Percentiles rank a stretch among this genome's conserved stretches.
phyloP scores from a whole-genome alignment of 53 echinoderm and acorn worm species.

The Holothuria leucospilota region DNA sequence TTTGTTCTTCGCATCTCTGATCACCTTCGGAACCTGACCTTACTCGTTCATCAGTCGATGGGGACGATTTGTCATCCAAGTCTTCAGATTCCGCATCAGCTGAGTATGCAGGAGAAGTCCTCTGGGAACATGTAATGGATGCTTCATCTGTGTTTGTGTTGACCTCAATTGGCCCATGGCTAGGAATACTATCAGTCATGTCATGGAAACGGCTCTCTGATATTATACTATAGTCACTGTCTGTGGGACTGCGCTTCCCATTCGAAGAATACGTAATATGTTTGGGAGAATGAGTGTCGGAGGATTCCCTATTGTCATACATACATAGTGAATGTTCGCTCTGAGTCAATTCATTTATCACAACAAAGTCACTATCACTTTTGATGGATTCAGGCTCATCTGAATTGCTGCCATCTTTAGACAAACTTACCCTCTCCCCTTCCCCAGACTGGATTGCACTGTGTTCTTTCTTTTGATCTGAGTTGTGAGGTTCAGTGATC shows the following conservation, averaged over 20 bases:
- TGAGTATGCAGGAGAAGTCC: conserved; percentile 90
- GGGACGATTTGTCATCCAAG: conserved; percentile 79
- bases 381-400: conserved; percentile 77
- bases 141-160: conserved; percentile 68
- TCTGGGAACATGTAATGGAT: conserved; percentile 71
- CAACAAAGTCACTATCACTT: conserved; percentile 98
- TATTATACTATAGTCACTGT: conserved; percentile 98
- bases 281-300: conserved; percentile 89
- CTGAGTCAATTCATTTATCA: conserved; percentile 90
- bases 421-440: background rate
- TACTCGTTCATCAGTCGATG: conserved; percentile 67
- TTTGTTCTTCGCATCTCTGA: conserved; percentile 42
- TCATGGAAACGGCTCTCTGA: conserved; percentile 92
- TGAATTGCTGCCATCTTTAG: conserved; percentile 50
- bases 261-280: conserved; percentile 90
- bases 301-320: conserved; percentile 84
- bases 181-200: conserved; percentile 69
- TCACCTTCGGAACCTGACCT: conserved; percentile 62
- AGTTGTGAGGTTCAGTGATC: conserved; percentile 4
- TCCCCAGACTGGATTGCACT: background rate
- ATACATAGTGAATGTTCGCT: conserved; percentile 86
- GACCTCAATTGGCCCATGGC: conserved; percentile 67
- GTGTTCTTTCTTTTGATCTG: conserved; percentile 19
- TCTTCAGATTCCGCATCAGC: conserved; percentile 96
- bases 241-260: conserved; percentile 93